Evolutionary conservation across 2,797 vertebrate species (phyloP).

Genomic region (Carduelis carduelis): DNA sequence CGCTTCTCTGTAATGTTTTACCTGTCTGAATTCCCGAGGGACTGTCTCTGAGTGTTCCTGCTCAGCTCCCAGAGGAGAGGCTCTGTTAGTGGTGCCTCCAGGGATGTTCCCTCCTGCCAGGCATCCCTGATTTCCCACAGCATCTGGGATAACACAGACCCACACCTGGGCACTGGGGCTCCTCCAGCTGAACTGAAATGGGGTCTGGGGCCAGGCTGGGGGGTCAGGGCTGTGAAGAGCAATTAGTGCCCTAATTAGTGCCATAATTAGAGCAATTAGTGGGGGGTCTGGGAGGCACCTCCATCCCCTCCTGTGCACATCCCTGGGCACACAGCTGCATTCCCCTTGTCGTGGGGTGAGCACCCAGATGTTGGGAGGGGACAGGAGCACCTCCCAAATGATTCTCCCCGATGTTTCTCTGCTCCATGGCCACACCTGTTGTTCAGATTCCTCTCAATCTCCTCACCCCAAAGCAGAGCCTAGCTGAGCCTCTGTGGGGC

Average conservation of each 20-base stretch:
- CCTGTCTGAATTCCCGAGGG: neutral
- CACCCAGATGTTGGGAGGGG: accelerated
- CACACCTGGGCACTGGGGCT: neutral
- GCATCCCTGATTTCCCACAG: neutral
- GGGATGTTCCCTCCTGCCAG: neutral
- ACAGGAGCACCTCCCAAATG: neutral
- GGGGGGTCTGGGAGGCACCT: neutral
- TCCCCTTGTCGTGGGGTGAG: neutral
- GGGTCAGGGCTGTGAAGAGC: neutral
- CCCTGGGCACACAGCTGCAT: neutral
- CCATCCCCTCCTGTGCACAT: neutral
- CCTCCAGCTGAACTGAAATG: neutral
- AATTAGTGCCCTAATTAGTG: neutral
- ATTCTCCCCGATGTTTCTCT: neutral
- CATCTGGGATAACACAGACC: accelerated
- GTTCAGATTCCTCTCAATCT: neutral
- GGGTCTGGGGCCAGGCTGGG: neutral
- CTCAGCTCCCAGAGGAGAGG: neutral
- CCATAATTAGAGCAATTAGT: neutral
- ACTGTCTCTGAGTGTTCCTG: accelerated
- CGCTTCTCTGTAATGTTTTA: accelerated
- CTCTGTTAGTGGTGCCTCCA: accelerated
- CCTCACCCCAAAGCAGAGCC: neutral
- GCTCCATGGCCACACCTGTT: accelerated
- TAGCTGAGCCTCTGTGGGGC: neutral